Conservation (phyloP, 2,888 invertebrate species). For the Tubulanus polymorphus region DNA sequence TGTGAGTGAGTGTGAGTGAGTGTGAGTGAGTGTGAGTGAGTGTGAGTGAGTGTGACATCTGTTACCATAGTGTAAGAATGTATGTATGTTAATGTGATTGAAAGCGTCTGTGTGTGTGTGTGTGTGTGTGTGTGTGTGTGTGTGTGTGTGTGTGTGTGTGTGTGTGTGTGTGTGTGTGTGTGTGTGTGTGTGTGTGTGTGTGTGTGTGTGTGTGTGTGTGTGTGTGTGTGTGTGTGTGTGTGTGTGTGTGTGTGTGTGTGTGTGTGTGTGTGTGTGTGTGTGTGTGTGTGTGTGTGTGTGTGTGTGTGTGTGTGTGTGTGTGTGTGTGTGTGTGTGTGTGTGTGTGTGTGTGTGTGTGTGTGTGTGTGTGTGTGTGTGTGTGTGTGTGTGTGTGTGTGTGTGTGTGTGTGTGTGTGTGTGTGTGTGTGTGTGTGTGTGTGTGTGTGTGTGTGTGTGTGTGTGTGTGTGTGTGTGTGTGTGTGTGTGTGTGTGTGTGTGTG, state of each 20-base stretch:
- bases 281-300: slow-evolving; percentile 21
- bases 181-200: slow-evolving; percentile 16
- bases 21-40: slow-evolving; percentile 19
- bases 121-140: slow-evolving; percentile 17
- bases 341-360: slow-evolving; percentile 17
- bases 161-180: slow-evolving; percentile 17
- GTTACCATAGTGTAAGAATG: no score
- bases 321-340: slow-evolving; percentile 15
- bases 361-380: slow-evolving; percentile 15
- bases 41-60: no score
- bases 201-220: slow-evolving; percentile 15
- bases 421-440: slow-evolving; percentile 17
- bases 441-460: slow-evolving; percentile 16
- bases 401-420: slow-evolving; percentile 18
- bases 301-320: slow-evolving; percentile 18
- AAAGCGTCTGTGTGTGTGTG: slow-evolving; percentile 8
- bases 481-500: slow-evolving; percentile 15
- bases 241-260: slow-evolving; percentile 19
- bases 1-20: slow-evolving; percentile 19
- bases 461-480: slow-evolving; percentile 16
- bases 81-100: no score
- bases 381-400: slow-evolving; percentile 14
- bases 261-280: slow-evolving; percentile 18
- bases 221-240: slow-evolving; percentile 19
- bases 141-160: slow-evolving; percentile 19